Evolutionary conservation across 2,113 vertebrate genomes (phyloP).

Genomic region (Rhabdornis inornatus): DNA sequence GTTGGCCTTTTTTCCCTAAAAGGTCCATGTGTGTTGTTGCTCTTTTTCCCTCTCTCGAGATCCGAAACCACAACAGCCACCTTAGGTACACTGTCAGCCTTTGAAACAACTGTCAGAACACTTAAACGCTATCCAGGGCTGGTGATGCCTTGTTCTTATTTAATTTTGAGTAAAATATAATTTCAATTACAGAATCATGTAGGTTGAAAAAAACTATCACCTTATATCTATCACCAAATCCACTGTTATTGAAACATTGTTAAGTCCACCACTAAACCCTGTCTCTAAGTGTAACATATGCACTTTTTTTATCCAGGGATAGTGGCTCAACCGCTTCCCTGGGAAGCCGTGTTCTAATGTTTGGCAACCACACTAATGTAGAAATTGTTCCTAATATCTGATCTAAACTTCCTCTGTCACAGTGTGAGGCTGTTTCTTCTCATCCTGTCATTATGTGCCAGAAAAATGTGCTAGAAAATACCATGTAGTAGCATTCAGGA

Average conservation of each 20-base stretch:
- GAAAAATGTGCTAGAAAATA: neutral
- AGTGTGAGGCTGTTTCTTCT: rapidly evolving
- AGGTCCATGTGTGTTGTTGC: too few species aligned
- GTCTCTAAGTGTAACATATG: neutral
- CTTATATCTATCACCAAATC: neutral
- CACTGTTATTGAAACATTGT: neutral
- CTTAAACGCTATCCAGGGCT: neutral
- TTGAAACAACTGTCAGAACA: neutral
- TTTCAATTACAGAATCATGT: neutral
- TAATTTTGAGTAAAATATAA: neutral
- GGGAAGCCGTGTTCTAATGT: neutral
- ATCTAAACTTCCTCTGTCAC: neutral
- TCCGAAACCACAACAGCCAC: too few species aligned
- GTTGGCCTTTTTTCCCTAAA: too few species aligned
- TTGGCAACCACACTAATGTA: rapidly evolving
- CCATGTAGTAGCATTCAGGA: neutral
- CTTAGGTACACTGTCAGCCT: neutral
- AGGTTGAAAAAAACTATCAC: neutral
- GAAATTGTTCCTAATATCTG: neutral
- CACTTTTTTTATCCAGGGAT: neutral
- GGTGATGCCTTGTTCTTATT: neutral
- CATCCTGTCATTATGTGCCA: rapidly evolving
- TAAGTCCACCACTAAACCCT: neutral
- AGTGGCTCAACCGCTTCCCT: neutral
- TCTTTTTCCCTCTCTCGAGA: too few species aligned